Conservation (phyloP, 2,888 invertebrate species). For the Drosophila limbata region DNA sequence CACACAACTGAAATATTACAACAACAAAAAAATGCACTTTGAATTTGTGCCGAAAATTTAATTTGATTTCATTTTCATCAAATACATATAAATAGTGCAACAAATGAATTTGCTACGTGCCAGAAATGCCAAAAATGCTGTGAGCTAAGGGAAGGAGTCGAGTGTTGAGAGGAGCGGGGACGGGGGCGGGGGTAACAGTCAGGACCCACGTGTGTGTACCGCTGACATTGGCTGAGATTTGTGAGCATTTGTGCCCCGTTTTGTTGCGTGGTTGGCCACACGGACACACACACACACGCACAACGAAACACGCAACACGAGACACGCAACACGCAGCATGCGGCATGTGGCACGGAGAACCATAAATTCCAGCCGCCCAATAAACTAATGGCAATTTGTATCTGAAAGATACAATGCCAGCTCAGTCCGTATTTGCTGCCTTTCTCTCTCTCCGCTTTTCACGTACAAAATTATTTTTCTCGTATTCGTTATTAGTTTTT, state of each 20-base stretch:
- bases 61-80: conserved; percentile 80
- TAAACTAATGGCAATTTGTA: conserved; percentile 81
- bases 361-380: conserved; percentile 76
- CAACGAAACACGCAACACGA: conserved; percentile 10
- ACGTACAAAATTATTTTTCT: conserved; percentile 60
- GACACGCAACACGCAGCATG: conserved; percentile 22
- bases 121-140: conserved; percentile 66
- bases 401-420: conserved; percentile 63
- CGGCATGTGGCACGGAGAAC: conserved; percentile 48
- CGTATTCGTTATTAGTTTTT: conserved; percentile 44
- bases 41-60: conserved; percentile 76
- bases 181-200: conserved; percentile 3
- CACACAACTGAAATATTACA: conserved; percentile 30
- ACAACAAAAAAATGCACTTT: conserved; percentile 59
- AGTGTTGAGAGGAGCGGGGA: neutral
- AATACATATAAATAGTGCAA: conserved; percentile 73
- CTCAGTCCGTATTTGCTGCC: conserved; percentile 4
- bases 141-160: neutral
- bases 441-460: conserved; percentile 19
- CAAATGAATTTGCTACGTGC: conserved; percentile 79
- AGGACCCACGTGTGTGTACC: conserved; percentile 54
- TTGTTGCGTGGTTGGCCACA: conserved; percentile 67
- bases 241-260: conserved; percentile 61
- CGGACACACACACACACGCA: conserved; percentile 48
- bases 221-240: conserved; percentile 61